These are phyloP conservation scores for Siphlonurus alternatus DNA, from an alignment of 2,888 invertebrate species.

Conservation along the genomic window DNA sequence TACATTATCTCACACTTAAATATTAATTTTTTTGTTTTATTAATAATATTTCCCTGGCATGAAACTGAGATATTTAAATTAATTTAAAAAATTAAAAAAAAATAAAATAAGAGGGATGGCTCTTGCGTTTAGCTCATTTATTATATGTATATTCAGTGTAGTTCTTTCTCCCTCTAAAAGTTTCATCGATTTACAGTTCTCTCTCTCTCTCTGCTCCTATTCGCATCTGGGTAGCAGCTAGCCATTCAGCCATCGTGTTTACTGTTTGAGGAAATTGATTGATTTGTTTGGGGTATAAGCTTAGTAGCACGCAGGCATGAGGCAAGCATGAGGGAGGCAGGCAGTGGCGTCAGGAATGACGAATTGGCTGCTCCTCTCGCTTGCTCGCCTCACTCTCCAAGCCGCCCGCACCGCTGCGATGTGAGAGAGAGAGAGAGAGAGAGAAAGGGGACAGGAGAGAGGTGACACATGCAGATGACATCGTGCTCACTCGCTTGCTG, in stretches of 20 bases:
- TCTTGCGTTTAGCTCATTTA: too few relatives aligned
- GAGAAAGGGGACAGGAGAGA: slow-evolving; percentile 4
- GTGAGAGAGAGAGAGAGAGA: not conserved
- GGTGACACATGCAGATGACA: not conserved
- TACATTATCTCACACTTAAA: too few relatives aligned
- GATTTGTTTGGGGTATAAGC: not conserved
- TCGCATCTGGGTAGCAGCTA: not conserved
- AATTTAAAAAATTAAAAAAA: too few relatives aligned
- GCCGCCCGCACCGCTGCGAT: not conserved
- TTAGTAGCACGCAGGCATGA: not conserved
- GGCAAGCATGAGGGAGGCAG: not conserved
- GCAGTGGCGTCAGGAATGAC: not conserved
- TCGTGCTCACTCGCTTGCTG: not conserved
- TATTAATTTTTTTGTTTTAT: too few relatives aligned
- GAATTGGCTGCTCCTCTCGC: not conserved
- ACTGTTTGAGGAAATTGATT: not conserved
- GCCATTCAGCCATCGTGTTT: not conserved
- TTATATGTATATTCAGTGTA: too few relatives aligned
- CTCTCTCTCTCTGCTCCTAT: not conserved
- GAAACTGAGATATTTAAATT: too few relatives aligned
- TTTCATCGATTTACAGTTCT: too few relatives aligned
- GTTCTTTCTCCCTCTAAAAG: too few relatives aligned
- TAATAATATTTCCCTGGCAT: too few relatives aligned
- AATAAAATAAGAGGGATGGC: too few relatives aligned
- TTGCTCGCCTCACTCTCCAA: not conserved